Conservation (phyloP, 2,113 vertebrate species). For the Alouatta palliata region DNA sequence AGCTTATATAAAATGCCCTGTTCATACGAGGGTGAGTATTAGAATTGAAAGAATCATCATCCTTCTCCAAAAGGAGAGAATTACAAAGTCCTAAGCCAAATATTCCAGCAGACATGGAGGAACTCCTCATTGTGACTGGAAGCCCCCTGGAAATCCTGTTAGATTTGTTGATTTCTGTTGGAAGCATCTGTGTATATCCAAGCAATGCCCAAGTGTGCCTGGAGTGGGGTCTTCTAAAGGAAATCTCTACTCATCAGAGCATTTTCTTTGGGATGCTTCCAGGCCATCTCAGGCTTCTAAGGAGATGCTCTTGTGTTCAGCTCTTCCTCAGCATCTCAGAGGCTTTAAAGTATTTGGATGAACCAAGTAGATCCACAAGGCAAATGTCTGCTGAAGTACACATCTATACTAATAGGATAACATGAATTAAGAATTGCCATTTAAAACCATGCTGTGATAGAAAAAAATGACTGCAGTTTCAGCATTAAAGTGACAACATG, state of each 20-base stretch:
- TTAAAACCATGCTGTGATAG: not conserved
- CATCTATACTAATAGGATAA: not conserved
- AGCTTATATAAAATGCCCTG: not conserved
- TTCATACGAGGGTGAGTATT: not conserved
- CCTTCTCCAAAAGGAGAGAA: not conserved
- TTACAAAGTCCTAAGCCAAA: not conserved
- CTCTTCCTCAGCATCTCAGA: not conserved
- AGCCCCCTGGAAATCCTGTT: not conserved
- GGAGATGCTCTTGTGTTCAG: not conserved
- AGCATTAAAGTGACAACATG: not conserved
- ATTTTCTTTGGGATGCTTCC: not conserved
- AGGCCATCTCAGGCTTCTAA: not conserved
- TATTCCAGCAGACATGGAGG: not conserved
- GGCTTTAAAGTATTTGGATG: not conserved
- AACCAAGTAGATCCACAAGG: not conserved
- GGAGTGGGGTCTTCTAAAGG: not conserved
- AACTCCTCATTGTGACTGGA: not conserved
- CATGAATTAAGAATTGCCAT: not conserved
- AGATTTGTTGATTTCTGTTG: not conserved
- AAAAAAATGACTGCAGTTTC: not conserved
- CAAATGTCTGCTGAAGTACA: not conserved
- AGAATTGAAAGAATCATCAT: not conserved
- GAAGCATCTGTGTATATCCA: not conserved
- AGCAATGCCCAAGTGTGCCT: not conserved
- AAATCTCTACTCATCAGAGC: not conserved